Evolutionary conservation across 2,797 vertebrate species (phyloP).

Genomic region (Sciurus vulgaris): DNA sequence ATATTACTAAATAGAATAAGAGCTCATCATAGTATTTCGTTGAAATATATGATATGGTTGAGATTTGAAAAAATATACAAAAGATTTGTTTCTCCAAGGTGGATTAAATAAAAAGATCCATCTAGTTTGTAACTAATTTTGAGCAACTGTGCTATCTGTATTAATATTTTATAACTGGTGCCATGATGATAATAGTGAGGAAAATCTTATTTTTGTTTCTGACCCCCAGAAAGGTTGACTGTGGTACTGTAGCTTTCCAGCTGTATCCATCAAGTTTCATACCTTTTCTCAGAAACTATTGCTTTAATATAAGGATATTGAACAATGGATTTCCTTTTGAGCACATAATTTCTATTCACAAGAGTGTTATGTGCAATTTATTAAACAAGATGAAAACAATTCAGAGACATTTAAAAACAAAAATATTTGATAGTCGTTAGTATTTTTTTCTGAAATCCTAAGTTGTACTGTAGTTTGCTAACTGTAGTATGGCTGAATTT

Average conservation of each 20-base stretch:
- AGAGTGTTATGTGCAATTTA: background rate
- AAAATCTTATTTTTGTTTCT: background rate
- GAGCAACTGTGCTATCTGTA: background rate
- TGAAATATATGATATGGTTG: background rate
- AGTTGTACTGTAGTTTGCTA: background rate
- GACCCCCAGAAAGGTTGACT: background rate
- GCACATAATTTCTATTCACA: background rate
- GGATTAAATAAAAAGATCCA: background rate
- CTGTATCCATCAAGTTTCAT: background rate
- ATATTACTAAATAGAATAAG: background rate
- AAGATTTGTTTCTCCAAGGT: background rate
- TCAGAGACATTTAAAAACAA: background rate
- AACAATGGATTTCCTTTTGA: background rate
- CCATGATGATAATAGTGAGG: background rate
- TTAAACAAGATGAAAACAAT: background rate
- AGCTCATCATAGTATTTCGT: background rate
- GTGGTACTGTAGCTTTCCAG: background rate
- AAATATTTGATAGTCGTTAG: background rate
- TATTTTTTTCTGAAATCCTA: background rate
- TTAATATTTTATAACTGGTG: background rate
- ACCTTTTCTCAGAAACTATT: background rate
- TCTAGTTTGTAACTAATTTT: background rate
- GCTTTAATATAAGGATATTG: background rate
- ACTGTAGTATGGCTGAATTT: background rate
- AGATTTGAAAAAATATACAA: background rate